Evolutionary conservation across 2,113 vertebrate species (phyloP).

Genomic region (Aythya baeri): DNA sequence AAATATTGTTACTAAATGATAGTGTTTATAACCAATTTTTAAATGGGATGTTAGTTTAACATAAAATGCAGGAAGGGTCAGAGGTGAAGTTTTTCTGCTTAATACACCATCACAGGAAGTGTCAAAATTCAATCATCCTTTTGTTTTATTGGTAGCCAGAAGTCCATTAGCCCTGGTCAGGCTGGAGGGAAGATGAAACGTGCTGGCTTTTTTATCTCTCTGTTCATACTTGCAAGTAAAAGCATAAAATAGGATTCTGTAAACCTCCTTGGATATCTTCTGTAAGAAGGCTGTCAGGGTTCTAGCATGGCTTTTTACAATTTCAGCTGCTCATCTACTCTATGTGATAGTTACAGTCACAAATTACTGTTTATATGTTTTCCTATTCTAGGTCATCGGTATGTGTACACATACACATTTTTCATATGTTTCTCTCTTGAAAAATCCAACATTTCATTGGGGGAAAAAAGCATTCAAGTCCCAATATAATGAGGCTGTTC

Average conservation of each 20-base stretch:
- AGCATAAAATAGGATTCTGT: conserved; percentile 41
- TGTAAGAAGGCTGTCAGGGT: background rate
- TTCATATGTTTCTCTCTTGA: background rate
- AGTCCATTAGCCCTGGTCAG: conserved; percentile 4
- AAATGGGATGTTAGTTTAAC: background rate
- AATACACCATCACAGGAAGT: background rate
- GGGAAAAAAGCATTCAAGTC: background rate
- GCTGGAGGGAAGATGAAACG: conserved; percentile 29
- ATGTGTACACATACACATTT: background rate
- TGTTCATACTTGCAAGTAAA: conserved; percentile 8
- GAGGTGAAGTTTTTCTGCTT: conserved; percentile 24
- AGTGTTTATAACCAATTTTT: background rate
- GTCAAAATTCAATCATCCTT: conserved; percentile 12
- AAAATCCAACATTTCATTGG: background rate
- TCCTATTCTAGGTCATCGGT: background rate
- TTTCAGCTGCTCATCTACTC: background rate
- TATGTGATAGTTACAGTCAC: background rate
- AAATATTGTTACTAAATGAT: background rate
- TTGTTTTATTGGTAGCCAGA: conserved; percentile 46
- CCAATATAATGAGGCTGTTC: background rate
- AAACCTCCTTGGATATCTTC: background rate
- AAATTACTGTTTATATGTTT: background rate
- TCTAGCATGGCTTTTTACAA: background rate
- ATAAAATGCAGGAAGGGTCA: conserved; percentile 1
- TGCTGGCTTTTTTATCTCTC: conserved; percentile 42